Evolutionary conservation across 1,140 invertebrate species (phyloP), one percentile per base, ranked within the genome.

Genomic region (Zaprionus tsacasi): DNA sequence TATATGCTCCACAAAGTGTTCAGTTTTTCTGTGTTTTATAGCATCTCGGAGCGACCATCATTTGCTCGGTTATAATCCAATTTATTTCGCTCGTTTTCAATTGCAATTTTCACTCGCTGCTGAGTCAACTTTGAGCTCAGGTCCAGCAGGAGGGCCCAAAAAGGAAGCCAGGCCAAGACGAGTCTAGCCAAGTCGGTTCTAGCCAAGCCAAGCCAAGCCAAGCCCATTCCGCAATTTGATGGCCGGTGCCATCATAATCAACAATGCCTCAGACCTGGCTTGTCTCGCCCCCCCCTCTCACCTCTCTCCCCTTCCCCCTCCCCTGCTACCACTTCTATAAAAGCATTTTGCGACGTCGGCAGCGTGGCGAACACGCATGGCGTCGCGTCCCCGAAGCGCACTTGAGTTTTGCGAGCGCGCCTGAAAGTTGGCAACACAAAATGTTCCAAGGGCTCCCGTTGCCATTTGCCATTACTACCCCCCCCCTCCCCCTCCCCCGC

Each of bases 171-270:
- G 50, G 55, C 65, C 55, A 59, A 68, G 55, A 55, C 55, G 36
- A 50, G 30, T n/a, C 50, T 58, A 45, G 76, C 68, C 64, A 61
- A 82, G 43, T 38, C 56, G 60, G 52, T 60, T 68, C 66, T 21
- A 57, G 58, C 33, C n/a, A 59, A 68, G 55, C 55, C 55, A 36
- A 50, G 30, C n/a, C 50, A 64, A 45, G 76, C 68, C 64, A 61
- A 82, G 43, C 45, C 56, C 64, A 56, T 64, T 68, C 66, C 73
- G n/a, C 76, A 79, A 70, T 74, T 82, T 68, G 82, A 82, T 86
- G 83, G 83, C 69, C 83, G 79, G 83, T 81, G 82, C 79, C 83
- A 87, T 77, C 82, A 86, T 79, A 82, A 77, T 82, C 79, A 87
- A 76, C 76, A 76, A 58, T 66, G 82, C 82, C 83, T 72, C 45